Evolutionary conservation across 2,797 vertebrate genomes (phyloP).

Genomic region (Furcifer pardalis): DNA sequence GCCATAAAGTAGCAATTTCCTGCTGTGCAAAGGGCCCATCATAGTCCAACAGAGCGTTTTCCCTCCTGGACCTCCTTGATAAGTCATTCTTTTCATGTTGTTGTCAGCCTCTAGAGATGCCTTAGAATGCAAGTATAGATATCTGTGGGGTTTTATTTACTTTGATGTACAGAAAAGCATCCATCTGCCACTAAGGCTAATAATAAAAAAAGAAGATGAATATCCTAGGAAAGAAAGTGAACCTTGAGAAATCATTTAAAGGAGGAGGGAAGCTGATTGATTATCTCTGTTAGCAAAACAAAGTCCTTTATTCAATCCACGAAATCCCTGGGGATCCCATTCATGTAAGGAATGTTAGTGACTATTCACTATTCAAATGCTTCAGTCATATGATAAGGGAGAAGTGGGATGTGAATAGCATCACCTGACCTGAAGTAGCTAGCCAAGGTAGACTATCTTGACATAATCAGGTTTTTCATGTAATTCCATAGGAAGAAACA

Average conservation of each 20-base stretch:
- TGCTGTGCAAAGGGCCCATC: neutral
- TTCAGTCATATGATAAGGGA: constrained; percentile 24
- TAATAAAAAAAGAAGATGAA: neutral
- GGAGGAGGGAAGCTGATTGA: constrained; percentile 26
- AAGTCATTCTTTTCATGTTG: neutral
- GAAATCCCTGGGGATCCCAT: constrained; percentile 34
- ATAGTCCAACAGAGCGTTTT: neutral
- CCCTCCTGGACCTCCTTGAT: neutral
- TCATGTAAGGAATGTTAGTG: constrained; percentile 35
- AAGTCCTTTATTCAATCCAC: constrained; percentile 34
- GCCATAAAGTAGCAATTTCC: neutral
- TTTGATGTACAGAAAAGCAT: constrained; percentile 1
- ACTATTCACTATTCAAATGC: constrained; percentile 40
- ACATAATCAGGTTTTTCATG: constrained; percentile 29
- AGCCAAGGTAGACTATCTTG: constrained; percentile 24
- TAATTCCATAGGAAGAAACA: constrained; percentile 24
- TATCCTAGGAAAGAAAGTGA: constrained; percentile 13
- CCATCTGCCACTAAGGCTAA: constrained; percentile 1
- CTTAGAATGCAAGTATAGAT: constrained; percentile 17
- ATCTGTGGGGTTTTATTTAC: neutral
- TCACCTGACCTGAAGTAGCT: constrained; percentile 25
- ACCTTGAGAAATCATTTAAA: constrained; percentile 8
- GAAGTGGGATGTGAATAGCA: constrained; percentile 7
- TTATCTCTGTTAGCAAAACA: constrained; percentile 37
- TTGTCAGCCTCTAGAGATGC: constrained; percentile 2